Evolutionary conservation across 2,888 invertebrate genomes (phyloP), one percentile per base, ranked within the genome.

Genomic region (Nysson spinosus): DNA sequence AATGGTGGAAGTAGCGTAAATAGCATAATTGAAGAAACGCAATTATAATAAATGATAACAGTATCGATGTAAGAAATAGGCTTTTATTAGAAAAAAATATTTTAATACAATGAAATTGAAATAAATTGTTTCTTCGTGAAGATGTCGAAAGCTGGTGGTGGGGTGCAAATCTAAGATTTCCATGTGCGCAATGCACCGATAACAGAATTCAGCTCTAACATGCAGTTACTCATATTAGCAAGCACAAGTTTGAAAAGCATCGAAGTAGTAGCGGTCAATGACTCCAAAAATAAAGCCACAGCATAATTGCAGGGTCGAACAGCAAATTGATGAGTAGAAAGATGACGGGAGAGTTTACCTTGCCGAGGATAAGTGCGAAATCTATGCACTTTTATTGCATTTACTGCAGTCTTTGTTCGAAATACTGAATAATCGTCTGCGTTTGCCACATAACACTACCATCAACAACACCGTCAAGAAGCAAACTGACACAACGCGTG

Each of bases 391-490:
- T 28, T 37, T 14, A 39, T 24, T 55, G 17, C 19, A 43, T 56
- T 46, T 49, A 39, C 12, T 34, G 34, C 19, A 12, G 46, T 16
- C 73, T 75, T 75, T 75, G 73, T 75, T 64, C 46, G 26, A 32
- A 16, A 68, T 57, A 35, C 16, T 32, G 26, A 49, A 42, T 40
- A 56, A 64, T 65, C 32, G 4, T n/a, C n/a, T 44, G 1, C 24
- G 11, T 4, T 14, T 20, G 7, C 7, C 12, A 30, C 2, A 50
- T 11, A 17, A 39, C 22, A 17, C 30, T n/a, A 17, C 11, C 42
- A 17, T 35, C 17, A 34, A n/a, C n/a, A n/a, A n/a, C 39, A 50
- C 42, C 22, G 34, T 14, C 11, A 30, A 58, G 35, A 56, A 67
- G 17, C 37, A 26, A n/a, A 69, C 61, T 63, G 70, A 57, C 61